Evolutionary conservation across 2,888 invertebrate species (phyloP).

Genomic region (Vesta saturnalis): DNA sequence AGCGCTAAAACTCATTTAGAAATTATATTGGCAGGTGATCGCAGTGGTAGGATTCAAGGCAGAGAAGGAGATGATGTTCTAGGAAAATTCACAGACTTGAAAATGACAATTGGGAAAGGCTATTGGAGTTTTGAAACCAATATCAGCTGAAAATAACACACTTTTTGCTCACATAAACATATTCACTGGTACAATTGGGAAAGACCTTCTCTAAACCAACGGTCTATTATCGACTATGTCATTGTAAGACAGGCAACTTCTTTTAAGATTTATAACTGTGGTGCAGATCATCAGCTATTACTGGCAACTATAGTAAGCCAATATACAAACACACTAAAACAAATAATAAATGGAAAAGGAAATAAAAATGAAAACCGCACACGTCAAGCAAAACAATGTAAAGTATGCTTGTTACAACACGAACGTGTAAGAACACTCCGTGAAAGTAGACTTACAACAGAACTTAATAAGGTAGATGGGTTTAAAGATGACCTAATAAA

Average conservation of each 20-base stretch:
- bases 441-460: not conserved
- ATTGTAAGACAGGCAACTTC: not conserved
- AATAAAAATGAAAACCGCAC: not conserved
- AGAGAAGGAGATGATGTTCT: conserved; percentile 6
- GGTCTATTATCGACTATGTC: not conserved
- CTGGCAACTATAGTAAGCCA: not conserved
- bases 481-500: not conserved
- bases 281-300: conserved; percentile 4
- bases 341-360: not conserved
- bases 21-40: conserved; percentile 11
- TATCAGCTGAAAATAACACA: conserved; percentile 1
- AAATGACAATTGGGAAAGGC: conserved; percentile 14
- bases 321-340: not conserved
- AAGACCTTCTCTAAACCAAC: not conserved
- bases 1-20: conserved; percentile 2
- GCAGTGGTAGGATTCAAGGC: conserved; percentile 1
- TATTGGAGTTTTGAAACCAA: not conserved
- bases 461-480: not conserved
- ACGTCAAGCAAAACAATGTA: not conserved
- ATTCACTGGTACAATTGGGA: conserved; percentile 10
- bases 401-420: too few species aligned
- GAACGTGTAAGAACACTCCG: not conserved
- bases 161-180: conserved; percentile 6
- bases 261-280: not conserved
- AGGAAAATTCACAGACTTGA: not conserved